Evolutionary conservation across 2,797 vertebrate genomes (phyloP), one percentile per base, ranked within the genome.

Genomic region (Tragelaphus eurycerus): DNA sequence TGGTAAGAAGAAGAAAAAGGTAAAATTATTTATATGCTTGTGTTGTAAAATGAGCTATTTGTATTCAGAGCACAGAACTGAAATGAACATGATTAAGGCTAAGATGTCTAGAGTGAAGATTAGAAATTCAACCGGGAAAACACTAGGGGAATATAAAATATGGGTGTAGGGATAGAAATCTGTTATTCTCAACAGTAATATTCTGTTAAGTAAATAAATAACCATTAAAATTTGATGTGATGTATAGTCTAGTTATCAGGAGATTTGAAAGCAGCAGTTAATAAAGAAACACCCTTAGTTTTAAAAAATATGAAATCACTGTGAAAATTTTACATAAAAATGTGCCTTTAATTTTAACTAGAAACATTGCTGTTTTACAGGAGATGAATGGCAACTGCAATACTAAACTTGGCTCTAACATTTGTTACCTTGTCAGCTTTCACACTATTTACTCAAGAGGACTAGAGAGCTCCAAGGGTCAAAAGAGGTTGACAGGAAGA

Each of bases 61-160:
- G 83, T 98, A 98, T 98, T 98, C 98, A 97, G 96, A 94, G 95
- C 97, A 98, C 95, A 96, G 82, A 98, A 90, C 46, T 31, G 92
- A 98, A 98, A 98, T 98, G 79, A 97, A 94, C 82, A 85, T 98
- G 97, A 98, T 98, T 98, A 98, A 98, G 93, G 96, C 93, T 98
- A 98, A 96, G 89, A 96, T 97, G 43, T 98, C 97, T 98, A 87
- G 86, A 98, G 50, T 95, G 94, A 98, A 90, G 86, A 97, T 96
- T 96, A 60, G 93, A 97, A 98, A 95, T 84, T 34, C 97, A 91
- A 67, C 17, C 7, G 71, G 96, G 97, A 96, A 98, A 98, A 98
- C 89, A 95, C 29, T 92, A 84, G 97, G 92, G 67, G 81, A 98
- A 98, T 97, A 94, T 95, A 96, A 98, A 98, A 98, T 98, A 96